Conservation (phyloP, 1,140 invertebrate genomes). For the Caenorhabditis elegans region WBcel235 BX284606.5:15069001-15069500, state of each 20-base stretch:
- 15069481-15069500: background rate
- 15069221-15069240: slow-evolving; percentile 54
- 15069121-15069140: no score
- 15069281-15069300: slow-evolving; percentile 53
- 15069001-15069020: slow-evolving; percentile 52
- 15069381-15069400: background rate
- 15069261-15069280: slow-evolving; percentile 54
- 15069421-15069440: slow-evolving; percentile 5
- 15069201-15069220: slow-evolving; percentile 48
- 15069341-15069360: slow-evolving; percentile 45
- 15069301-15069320: slow-evolving; percentile 53
- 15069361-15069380: background rate
- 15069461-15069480: background rate
- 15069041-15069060: no score
- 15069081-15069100: no score
- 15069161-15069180: no score
- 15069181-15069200: background rate
- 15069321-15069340: slow-evolving; percentile 56
- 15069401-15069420: background rate
- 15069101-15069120: no score
- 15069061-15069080: background rate
- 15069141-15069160: no score
- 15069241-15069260: slow-evolving; percentile 58
- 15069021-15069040: no score
- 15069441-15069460: background rate